Conservation (phyloP, 2,113 vertebrate species). For the Odobenus rosmarus region DNA sequence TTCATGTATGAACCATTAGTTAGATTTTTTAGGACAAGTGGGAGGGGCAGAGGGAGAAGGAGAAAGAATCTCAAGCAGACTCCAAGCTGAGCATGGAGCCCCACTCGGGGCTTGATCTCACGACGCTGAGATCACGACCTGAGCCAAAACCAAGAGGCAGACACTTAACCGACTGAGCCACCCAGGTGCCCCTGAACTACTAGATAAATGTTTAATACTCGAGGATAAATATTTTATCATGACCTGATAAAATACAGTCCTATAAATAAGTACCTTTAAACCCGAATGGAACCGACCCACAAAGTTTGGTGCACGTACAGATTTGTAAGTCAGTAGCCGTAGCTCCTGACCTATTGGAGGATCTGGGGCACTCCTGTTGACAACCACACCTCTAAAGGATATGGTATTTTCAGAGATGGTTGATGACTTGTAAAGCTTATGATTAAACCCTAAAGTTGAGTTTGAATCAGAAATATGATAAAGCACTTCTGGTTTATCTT, state of each 20-base stretch:
- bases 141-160: neutral
- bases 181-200: neutral
- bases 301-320: neutral
- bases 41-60: neutral
- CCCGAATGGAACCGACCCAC: neutral
- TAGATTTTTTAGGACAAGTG: neutral
- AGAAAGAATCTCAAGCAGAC: neutral
- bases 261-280: neutral
- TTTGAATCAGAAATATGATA: neutral
- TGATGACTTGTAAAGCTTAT: neutral
- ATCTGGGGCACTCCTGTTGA: neutral
- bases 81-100: neutral
- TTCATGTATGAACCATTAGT: neutral
- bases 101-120: neutral
- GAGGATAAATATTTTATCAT: neutral
- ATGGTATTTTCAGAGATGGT: neutral
- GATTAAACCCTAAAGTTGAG: neutral
- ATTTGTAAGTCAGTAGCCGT: neutral
- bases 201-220: conserved; percentile 7
- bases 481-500: neutral
- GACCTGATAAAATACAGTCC: neutral
- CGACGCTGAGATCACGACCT: neutral
- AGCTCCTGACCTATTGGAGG: neutral
- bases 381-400: neutral
- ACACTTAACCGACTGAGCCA: neutral